Base-by-base conservation (phyloP, 1,140 invertebrate species). In the Orius laevigatus region DNA sequence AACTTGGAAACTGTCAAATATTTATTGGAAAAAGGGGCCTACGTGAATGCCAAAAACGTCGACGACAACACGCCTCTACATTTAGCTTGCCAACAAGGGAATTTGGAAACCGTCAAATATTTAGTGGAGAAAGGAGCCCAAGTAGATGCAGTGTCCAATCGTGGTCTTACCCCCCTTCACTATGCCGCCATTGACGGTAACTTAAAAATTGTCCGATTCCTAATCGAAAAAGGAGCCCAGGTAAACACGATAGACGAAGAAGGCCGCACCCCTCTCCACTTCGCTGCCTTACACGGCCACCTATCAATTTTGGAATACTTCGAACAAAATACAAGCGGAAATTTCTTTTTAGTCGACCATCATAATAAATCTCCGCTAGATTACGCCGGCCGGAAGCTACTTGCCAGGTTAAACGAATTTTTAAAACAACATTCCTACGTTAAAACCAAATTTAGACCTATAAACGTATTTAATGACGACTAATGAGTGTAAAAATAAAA, bases 151-250 rank as follows among this genome's bases (percentile, higher is more conserved):
- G 15, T 38, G 3, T 14, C n/a, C 36, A 38, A 4, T 3, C 36
- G 15, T 10, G 36, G 36, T 10, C n/a, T 3, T 5, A 85, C 84
- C 0, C 83, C 84, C 0, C 60, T 90, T 2, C 84, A 88, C 53
- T 75, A 86, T 3, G 84, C 84, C 6, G 78, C 81, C 14, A 71
- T 76, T 33, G 62, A 82, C 31, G 84, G 79, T 3, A 74, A 81
- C 59, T 59, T 72, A 2, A 71, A 74, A 47, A 80, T 80, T 53
- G 63, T 85, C 8, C 66, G 71, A 14, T 70, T 78, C 18, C 65
- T 87, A 18, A 51, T 85, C 12, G 72, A 76, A 12, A 76, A 76
- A 48, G 77, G 78, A 0, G 83, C 83, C 0, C 73, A 84, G 58
- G 72, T 73, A 2, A 75, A 72, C 53, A 60, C 76, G 8, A 76